These are phyloP conservation scores for Crocidura indochinensis DNA, from an alignment of 2,797 vertebrate genomes.

Conservation along the genomic window DNA sequence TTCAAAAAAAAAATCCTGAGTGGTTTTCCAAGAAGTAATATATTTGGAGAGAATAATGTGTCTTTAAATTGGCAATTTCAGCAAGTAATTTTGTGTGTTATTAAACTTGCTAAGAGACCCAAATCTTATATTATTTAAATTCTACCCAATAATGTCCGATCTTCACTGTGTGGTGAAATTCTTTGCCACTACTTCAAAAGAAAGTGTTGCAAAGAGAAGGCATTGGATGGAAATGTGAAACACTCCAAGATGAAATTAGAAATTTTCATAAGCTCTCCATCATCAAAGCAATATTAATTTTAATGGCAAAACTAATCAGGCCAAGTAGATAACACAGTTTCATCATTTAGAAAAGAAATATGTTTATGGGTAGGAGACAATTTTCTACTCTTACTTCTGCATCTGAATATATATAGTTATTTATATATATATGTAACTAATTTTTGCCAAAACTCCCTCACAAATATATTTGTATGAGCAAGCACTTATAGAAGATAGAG, in stretches of 20 bases:
- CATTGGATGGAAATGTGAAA: background rate
- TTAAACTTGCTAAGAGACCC: constrained; percentile 2
- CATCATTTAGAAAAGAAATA: background rate
- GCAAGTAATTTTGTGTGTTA: constrained; percentile 16
- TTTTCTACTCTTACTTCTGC: background rate
- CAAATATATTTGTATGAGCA: constrained; percentile 6
- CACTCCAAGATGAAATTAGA: background rate
- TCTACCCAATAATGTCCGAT: background rate
- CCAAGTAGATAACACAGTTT: background rate
- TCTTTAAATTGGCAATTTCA: constrained; percentile 24
- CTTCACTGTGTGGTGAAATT: background rate
- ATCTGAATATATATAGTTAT: background rate
- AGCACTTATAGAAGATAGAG: background rate
- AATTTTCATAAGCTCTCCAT: background rate
- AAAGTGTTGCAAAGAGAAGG: background rate
- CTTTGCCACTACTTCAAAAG: background rate
- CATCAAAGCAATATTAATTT: background rate
- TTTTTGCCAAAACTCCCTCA: constrained; percentile 5
- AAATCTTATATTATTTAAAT: constrained; percentile 39
- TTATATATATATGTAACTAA: background rate
- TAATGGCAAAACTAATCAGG: background rate
- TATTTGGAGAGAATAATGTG: constrained; percentile 28
- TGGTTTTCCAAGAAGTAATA: background rate
- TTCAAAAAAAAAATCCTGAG: constrained; percentile 5
- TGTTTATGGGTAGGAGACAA: background rate